Evolutionary conservation across 1,140 invertebrate species (phyloP).

Genomic region (Drosophila kurseongensis): DNA sequence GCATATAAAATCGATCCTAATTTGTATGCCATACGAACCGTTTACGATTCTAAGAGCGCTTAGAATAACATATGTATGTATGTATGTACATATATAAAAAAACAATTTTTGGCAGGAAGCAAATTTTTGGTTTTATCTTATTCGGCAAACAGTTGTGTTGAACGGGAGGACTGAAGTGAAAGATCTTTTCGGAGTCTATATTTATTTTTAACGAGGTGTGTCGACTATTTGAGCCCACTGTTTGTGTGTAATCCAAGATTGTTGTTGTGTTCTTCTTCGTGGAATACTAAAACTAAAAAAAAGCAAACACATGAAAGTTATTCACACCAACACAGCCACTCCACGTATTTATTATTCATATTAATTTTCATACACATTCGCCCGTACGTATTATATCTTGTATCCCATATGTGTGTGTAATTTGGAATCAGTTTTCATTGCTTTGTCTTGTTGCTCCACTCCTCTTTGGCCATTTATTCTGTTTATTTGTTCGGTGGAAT

Average conservation of each 20-base stretch:
- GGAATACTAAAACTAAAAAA: slow-evolving; percentile 41
- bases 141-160: slow-evolving; percentile 1
- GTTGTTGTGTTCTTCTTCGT: slow-evolving; percentile 34
- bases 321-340: slow-evolving; percentile 30
- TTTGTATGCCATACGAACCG: slow-evolving; percentile 31
- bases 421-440: slow-evolving; percentile 62
- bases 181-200: background rate
- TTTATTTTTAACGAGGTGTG: slow-evolving; percentile 17
- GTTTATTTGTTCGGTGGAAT: slow-evolving; percentile 44
- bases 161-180: background rate
- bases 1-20: slow-evolving; percentile 33
- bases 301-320: slow-evolving; percentile 37
- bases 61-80: background rate
- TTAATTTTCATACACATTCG: slow-evolving; percentile 37
- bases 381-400: slow-evolving; percentile 15
- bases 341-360: slow-evolving; percentile 46
- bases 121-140: slow-evolving; percentile 5
- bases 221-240: slow-evolving; percentile 29
- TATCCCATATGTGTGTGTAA: slow-evolving; percentile 16
- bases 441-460: slow-evolving; percentile 44
- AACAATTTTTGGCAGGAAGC: slow-evolving; percentile 9
- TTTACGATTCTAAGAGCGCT: background rate
- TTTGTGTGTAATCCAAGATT: slow-evolving; percentile 41
- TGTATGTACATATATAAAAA: slow-evolving; percentile 9
- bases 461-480: slow-evolving; percentile 42